phyloP scores from a whole-genome alignment of 2,113 vertebrate species.

The Oceanites oceanicus region DNA sequence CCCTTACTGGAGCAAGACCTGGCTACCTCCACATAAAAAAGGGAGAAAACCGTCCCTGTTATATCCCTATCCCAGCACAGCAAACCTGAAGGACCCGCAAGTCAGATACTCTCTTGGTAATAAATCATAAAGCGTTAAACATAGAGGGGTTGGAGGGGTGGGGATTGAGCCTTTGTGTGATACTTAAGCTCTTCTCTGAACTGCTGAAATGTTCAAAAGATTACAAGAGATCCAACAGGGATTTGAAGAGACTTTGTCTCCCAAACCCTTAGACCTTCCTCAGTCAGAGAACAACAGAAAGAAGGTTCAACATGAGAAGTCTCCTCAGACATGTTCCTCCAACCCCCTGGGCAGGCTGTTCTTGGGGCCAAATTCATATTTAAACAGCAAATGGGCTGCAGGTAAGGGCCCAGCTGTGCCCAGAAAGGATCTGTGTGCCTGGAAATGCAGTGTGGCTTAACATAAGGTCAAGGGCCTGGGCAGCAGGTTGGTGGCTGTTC shows the following conservation, averaged over 20 bases:
- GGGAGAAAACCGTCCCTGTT: neutral
- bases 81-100: neutral
- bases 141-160: neutral
- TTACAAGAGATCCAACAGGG: neutral
- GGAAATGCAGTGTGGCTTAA: neutral
- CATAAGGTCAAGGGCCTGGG: fast-evolving
- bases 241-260: neutral
- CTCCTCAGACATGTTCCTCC: neutral
- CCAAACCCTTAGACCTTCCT: neutral
- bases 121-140: neutral
- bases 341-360: neutral
- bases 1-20: neutral
- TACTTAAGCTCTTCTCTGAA: neutral
- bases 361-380: neutral
- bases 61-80: neutral
- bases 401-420: neutral
- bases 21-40: neutral
- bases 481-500: neutral
- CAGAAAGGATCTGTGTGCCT: neutral
- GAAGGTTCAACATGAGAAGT: neutral
- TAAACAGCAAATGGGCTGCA: neutral
- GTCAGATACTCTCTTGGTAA: neutral
- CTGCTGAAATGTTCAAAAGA: neutral
- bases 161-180: neutral
- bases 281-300: neutral